Evolutionary conservation across 2,113 vertebrate species (phyloP).

Genomic region (Macquaria ambigua): DNA sequence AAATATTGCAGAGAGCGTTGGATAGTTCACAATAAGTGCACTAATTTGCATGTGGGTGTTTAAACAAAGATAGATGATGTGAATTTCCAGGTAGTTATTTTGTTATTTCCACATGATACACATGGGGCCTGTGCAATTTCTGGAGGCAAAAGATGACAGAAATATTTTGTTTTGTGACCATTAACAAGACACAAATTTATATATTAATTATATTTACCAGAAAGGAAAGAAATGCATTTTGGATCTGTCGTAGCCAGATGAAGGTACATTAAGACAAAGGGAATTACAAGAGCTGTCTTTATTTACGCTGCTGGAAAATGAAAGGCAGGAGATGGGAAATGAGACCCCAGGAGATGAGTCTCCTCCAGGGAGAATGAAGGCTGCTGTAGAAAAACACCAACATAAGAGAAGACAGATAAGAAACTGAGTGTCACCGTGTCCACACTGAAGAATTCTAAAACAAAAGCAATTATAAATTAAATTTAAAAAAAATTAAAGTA

Average conservation of each 20-base stretch:
- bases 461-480: no score
- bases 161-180: neutral
- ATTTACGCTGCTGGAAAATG: neutral
- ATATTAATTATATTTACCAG: neutral
- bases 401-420: neutral
- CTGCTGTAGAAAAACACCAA: constrained; percentile 2
- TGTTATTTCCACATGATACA: neutral
- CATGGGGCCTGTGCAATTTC: neutral
- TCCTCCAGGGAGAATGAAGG: neutral
- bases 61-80: neutral
- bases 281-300: neutral
- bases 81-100: neutral
- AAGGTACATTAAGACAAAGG: neutral
- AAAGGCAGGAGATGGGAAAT: neutral
- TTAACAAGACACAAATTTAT: neutral
- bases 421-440: neutral
- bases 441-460: neutral
- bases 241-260: neutral
- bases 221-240: neutral
- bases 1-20: neutral
- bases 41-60: constrained; percentile 2
- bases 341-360: neutral
- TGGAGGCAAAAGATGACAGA: no score
- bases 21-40: neutral
- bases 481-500: no score